These are phyloP conservation scores for Drosophila kambysellisi DNA, from an alignment of 2,888 invertebrate species.

Conservation along the genomic window DNA sequence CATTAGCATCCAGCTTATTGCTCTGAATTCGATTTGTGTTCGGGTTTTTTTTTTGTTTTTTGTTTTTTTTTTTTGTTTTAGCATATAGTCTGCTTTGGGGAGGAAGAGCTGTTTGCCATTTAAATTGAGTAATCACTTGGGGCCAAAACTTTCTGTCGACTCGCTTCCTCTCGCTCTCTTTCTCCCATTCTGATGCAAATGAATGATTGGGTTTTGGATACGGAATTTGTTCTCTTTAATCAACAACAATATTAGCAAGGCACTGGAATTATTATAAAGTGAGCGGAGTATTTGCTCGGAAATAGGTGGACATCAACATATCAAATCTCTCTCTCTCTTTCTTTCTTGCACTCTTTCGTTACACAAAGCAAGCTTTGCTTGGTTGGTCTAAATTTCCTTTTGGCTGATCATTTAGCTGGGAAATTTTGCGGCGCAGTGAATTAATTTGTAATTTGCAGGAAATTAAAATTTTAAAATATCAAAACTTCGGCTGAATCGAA, in stretches of 20 bases:
- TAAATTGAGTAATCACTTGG: constrained; percentile 82
- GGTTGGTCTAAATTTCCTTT: background rate
- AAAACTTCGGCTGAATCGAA: background rate
- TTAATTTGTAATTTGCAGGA: background rate
- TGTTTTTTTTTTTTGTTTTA: constrained; percentile 31
- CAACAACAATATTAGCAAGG: background rate
- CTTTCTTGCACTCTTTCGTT: background rate
- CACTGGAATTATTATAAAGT: background rate
- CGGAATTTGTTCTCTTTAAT: background rate
- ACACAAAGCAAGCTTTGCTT: background rate
- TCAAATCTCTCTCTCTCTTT: background rate
- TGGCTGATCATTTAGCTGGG: background rate
- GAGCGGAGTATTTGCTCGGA: background rate
- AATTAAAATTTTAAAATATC: background rate
- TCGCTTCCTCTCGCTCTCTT: background rate
- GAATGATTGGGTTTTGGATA: constrained; percentile 48
- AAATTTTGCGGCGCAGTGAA: background rate
- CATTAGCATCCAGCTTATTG: constrained; percentile 72
- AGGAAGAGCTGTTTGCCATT: constrained; percentile 57
- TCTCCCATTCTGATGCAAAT: constrained; percentile 51
- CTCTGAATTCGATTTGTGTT: constrained; percentile 56
- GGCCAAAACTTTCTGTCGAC: constrained; percentile 53
- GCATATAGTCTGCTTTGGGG: constrained; percentile 9
- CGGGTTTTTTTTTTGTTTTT: constrained; percentile 14
- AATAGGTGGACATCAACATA: background rate